phyloP scores from a whole-genome alignment of 2,888 invertebrate genomes.

The Pogonocherus hispidulus region DNA sequence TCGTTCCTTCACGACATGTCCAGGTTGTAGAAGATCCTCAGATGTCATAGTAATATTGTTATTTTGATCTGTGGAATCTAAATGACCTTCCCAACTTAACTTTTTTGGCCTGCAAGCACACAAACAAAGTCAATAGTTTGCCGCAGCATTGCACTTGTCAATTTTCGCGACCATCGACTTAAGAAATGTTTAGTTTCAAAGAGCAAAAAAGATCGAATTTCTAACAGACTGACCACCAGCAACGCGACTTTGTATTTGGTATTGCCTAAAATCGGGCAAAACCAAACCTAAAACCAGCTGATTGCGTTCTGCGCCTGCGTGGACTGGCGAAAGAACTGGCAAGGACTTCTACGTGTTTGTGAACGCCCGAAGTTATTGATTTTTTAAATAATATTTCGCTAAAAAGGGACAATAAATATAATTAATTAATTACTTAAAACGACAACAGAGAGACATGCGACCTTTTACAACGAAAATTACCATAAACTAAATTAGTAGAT shows the following conservation, averaged over 20 bases:
- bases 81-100: conserved; percentile 67
- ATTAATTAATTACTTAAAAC: conserved; percentile 24
- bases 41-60: conserved; percentile 89
- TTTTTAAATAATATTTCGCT: conserved; percentile 55
- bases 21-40: conserved; percentile 94
- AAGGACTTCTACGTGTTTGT: conserved; percentile 53
- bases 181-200: background rate
- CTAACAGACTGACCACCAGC: conserved; percentile 45
- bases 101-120: conserved; percentile 63
- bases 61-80: conserved; percentile 73
- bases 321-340: conserved; percentile 50
- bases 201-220: conserved; percentile 46
- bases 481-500: background rate
- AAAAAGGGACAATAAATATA: conserved; percentile 37
- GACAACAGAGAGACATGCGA: conserved; percentile 21
- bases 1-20: conserved; percentile 97
- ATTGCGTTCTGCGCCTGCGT: conserved; percentile 59
- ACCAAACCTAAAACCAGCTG: conserved; percentile 58
- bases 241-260: conserved; percentile 50
- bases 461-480: background rate
- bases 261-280: conserved; percentile 55
- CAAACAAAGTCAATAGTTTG: conserved; percentile 7
- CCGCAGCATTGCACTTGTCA: background rate
- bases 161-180: background rate
- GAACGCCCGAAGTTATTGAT: conserved; percentile 66